Percentiles rank a stretch among this genome's conserved stretches.
Evolutionary conservation across 2,113 vertebrate genomes (phyloP).

Genomic region (Microtus ochrogaster): DNA sequence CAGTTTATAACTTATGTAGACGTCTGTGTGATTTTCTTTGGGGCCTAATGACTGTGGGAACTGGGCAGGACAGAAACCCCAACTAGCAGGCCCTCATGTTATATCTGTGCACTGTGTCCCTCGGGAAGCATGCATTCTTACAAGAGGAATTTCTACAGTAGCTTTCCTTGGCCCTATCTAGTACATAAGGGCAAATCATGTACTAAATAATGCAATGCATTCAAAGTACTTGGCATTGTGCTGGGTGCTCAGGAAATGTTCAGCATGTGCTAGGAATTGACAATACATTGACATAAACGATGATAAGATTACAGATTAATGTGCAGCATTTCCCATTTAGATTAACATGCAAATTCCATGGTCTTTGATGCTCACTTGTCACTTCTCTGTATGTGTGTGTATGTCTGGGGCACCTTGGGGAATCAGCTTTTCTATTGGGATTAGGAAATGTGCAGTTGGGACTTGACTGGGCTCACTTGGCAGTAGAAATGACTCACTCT

Average conservation of each 20-base stretch:
- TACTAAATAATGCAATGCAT: not conserved
- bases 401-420: not conserved
- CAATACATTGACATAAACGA: not conserved
- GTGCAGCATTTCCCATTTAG: not conserved
- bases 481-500: not conserved
- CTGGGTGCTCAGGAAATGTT: not conserved
- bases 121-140: not conserved
- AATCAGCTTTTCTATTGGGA: not conserved
- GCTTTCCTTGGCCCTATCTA: not conserved
- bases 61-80: too few species aligned
- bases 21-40: too few species aligned
- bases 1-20: too few species aligned
- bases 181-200: not conserved
- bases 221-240: not conserved
- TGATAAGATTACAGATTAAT: not conserved
- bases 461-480: not conserved
- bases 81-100: too few species aligned
- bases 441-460: not conserved
- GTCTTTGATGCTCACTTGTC: not conserved
- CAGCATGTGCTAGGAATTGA: not conserved
- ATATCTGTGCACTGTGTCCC: not conserved
- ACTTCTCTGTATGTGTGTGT: not conserved
- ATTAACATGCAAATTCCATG: not conserved
- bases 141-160: not conserved
- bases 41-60: too few species aligned